Conservation (phyloP, 2,113 vertebrate genomes). For the Nothobranchius furzeri region DNA sequence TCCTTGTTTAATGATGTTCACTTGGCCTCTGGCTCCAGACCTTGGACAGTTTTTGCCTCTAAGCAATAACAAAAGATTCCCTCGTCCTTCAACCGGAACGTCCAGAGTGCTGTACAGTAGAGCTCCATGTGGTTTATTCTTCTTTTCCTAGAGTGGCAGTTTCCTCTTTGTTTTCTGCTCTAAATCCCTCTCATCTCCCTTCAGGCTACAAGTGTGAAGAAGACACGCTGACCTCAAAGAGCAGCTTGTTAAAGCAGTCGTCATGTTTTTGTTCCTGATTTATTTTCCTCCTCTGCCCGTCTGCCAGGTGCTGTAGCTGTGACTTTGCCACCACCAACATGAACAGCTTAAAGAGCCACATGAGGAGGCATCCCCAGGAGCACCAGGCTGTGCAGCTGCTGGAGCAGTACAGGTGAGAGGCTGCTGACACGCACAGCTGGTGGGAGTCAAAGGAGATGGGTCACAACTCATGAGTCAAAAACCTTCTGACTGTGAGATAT, state of each 20-base stretch:
- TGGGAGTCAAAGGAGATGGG: neutral
- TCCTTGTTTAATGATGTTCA: slow-evolving; percentile 7
- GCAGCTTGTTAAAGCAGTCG: slow-evolving; percentile 20
- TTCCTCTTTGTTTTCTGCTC: slow-evolving; percentile 28
- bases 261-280: neutral
- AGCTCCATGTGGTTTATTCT: slow-evolving; percentile 28
- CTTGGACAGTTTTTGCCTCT: slow-evolving; percentile 17
- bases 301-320: slow-evolving; percentile 83
- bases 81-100: slow-evolving; percentile 17
- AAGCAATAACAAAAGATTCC: slow-evolving; percentile 16
- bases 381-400: slow-evolving; percentile 87
- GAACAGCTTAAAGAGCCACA: slow-evolving; percentile 90
- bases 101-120: slow-evolving; percentile 11
- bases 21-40: slow-evolving; percentile 17
- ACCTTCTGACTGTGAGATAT: neutral
- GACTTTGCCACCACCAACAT: slow-evolving; percentile 89
- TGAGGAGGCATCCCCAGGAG: slow-evolving; percentile 87
- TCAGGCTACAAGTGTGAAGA: slow-evolving; percentile 12
- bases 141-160: slow-evolving; percentile 23
- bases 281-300: neutral
- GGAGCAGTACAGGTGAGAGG: slow-evolving; percentile 86
- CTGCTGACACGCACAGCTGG: too few relatives aligned
- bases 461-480: neutral
- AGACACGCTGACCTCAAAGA: slow-evolving; percentile 16
- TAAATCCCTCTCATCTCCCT: slow-evolving; percentile 28